phyloP scores from a whole-genome alignment of 1,140 invertebrate genomes.

The Drosophila micromelanica region DNA sequence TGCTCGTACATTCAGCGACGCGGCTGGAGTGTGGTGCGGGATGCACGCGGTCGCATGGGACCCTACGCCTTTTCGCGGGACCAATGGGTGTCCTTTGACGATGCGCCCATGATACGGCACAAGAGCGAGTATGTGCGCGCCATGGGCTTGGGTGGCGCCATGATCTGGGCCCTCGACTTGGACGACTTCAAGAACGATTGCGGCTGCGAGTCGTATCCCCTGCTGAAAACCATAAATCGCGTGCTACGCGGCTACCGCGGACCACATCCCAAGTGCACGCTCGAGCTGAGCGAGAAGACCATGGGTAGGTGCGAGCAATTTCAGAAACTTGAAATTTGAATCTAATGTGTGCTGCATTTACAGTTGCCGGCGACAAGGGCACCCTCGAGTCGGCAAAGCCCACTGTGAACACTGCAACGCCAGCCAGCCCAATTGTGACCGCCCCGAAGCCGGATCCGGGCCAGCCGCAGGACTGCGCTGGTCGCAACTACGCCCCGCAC shows the following conservation, averaged over 20 bases:
- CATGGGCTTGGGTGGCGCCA: conserved; percentile 91
- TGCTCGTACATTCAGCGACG: conserved; percentile 88
- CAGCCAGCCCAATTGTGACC: conserved; percentile 12
- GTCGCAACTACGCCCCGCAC: conserved; percentile 87
- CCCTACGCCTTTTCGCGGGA: conserved; percentile 90
- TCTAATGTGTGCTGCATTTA: not conserved
- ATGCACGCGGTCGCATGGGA: conserved; percentile 89
- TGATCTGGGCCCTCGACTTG: conserved; percentile 94
- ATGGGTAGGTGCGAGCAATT: conserved; percentile 58
- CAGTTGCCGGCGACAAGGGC: conserved; percentile 49
- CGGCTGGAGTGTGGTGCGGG: conserved; percentile 89
- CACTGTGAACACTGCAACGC: conserved; percentile 46
- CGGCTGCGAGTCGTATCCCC: conserved; percentile 91
- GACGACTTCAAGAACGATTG: conserved; percentile 91
- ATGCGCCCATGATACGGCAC: conserved; percentile 89
- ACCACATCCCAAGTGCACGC: conserved; percentile 64
- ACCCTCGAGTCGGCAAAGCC: conserved; percentile 36
- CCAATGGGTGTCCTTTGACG: conserved; percentile 95
- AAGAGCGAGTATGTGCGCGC: conserved; percentile 91
- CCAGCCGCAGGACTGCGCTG: conserved; percentile 85
- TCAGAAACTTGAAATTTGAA: not conserved
- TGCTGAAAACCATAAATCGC: conserved; percentile 91
- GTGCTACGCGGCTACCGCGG: conserved; percentile 88
- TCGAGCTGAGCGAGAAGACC: conserved; percentile 65
- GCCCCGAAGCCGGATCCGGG: conserved; percentile 46